Evolutionary conservation across 2,113 vertebrate species (phyloP).

Genomic region (Eretmochelys imbricata): DNA sequence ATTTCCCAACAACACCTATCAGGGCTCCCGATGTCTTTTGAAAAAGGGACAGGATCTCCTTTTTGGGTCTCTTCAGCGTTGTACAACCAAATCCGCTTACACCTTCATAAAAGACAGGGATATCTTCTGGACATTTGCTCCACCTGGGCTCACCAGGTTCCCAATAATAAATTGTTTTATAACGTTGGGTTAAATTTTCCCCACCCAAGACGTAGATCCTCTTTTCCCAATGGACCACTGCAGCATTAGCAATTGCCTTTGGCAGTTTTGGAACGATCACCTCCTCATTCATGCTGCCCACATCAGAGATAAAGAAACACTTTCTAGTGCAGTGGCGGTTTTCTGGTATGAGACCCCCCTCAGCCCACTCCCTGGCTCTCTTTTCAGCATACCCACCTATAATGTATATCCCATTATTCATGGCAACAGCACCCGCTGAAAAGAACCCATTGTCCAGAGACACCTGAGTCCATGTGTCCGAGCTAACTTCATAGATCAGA

Average conservation of each 20-base stretch:
- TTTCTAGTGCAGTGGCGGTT: neutral
- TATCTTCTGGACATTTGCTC: neutral
- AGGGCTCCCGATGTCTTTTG: neutral
- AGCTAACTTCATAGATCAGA: conserved; percentile 82
- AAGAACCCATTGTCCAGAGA: conserved; percentile 77
- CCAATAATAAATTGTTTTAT: conserved; percentile 84
- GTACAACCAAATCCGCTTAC: neutral
- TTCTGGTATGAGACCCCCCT: neutral
- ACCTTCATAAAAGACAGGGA: neutral
- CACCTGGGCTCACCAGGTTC: conserved; percentile 71
- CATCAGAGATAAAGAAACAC: neutral
- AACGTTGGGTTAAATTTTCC: neutral
- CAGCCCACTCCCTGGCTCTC: neutral
- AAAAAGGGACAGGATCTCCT: neutral
- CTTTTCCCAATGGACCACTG: conserved; percentile 83
- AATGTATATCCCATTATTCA: conserved; percentile 82
- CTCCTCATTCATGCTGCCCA: neutral
- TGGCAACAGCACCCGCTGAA: conserved; percentile 82
- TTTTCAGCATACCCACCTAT: conserved; percentile 77
- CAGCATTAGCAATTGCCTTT: conserved; percentile 78
- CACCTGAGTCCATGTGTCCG: conserved; percentile 81
- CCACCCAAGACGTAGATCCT: conserved; percentile 85
- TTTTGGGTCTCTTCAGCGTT: neutral
- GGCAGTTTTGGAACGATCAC: conserved; percentile 80
- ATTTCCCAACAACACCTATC: neutral